These are phyloP conservation scores for Oscheius sp. DNA, from an alignment of 2,888 invertebrate species.

Conservation along the genomic window DNA sequence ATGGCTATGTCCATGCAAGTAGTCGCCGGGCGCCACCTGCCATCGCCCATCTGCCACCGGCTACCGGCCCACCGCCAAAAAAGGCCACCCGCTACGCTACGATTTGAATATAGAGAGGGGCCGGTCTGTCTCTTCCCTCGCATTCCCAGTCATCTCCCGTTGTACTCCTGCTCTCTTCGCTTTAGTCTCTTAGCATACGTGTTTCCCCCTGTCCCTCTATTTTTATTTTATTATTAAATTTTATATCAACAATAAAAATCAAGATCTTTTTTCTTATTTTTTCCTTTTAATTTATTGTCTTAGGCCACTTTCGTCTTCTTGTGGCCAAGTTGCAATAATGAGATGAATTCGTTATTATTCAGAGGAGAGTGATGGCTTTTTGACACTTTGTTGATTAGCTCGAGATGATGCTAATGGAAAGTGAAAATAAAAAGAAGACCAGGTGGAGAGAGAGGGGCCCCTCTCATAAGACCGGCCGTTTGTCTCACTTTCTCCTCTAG, in stretches of 20 bases:
- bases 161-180: conserved; percentile 20
- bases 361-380: not conserved
- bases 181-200: conserved; percentile 30
- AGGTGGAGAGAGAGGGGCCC: not conserved
- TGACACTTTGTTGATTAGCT: not conserved
- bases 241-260: too few relatives aligned
- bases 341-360: too few relatives aligned
- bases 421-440: not conserved
- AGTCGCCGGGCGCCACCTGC: conserved; percentile 30
- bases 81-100: conserved; percentile 30
- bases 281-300: too few relatives aligned
- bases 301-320: too few relatives aligned
- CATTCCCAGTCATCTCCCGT: not conserved
- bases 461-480: conserved; percentile 21
- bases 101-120: conserved; percentile 22
- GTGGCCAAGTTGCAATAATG: too few relatives aligned
- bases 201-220: not conserved
- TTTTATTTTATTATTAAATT: not conserved
- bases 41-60: conserved; percentile 35
- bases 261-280: too few relatives aligned
- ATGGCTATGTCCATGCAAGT: conserved; percentile 36
- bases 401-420: not conserved
- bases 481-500: conserved; percentile 35
- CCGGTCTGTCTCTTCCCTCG: not conserved
- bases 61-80: conserved; percentile 5